These are phyloP conservation scores for Sus scrofa DNA, from an alignment of 2,113 vertebrate species.

Conservation along the genomic window T2T-Sscrofa CM000822.6:16646501-16647000, in stretches of 20 bases:
- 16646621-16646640: too few species aligned
- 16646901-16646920: too few species aligned
- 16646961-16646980: too few species aligned
- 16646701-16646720: not conserved
- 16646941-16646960: too few species aligned
- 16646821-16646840: too few species aligned
- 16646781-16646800: not conserved
- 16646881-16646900: too few species aligned
- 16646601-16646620: not conserved
- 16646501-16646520: not conserved
- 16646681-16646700: not conserved
- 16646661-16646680: not conserved
- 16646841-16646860: too few species aligned
- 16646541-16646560: not conserved
- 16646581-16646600: not conserved
- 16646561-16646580: not conserved
- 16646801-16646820: not conserved
- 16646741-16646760: not conserved
- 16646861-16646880: too few species aligned
- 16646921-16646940: too few species aligned
- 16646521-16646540: not conserved
- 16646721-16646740: too few species aligned
- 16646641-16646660: not conserved
- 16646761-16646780: not conserved
- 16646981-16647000: too few species aligned